Conservation (phyloP, 1,140 invertebrate species). For the Halyomorpha halys region DNA sequence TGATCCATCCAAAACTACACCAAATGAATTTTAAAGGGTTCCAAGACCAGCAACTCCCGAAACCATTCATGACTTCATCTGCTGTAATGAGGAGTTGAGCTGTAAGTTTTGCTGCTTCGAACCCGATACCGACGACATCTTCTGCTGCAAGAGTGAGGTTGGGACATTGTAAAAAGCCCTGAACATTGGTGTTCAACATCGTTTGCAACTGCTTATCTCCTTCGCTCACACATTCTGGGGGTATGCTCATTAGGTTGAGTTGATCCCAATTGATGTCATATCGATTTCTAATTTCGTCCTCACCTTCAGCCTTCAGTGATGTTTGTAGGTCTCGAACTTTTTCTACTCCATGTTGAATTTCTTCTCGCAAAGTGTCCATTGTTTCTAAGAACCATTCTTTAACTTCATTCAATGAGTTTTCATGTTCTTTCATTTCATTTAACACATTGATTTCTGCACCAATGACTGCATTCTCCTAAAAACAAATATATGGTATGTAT, state of each 20-base stretch:
- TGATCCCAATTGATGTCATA: no score
- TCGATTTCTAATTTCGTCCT: no score
- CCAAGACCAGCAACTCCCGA: neutral
- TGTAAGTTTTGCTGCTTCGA: neutral
- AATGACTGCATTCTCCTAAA: neutral
- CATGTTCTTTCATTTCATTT: conserved; percentile 2
- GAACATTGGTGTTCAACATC: no score
- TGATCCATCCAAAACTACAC: neutral
- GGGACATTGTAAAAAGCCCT: neutral
- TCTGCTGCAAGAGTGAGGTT: neutral
- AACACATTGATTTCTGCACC: neutral
- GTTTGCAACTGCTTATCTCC: no score
- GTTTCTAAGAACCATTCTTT: conserved; percentile 6
- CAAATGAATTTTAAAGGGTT: neutral
- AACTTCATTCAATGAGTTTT: neutral
- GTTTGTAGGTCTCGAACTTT: no score
- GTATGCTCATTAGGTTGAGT: no score
- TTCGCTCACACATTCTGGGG: no score
- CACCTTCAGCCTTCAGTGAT: no score
- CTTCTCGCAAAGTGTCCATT: no score
- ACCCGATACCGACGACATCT: neutral
- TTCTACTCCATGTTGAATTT: no score
- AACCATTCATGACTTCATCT: neutral
- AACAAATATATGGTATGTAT: neutral
- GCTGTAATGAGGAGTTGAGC: neutral